Conservation (phyloP, 1,140 invertebrate species). For the Grapholita molesta region DNA sequence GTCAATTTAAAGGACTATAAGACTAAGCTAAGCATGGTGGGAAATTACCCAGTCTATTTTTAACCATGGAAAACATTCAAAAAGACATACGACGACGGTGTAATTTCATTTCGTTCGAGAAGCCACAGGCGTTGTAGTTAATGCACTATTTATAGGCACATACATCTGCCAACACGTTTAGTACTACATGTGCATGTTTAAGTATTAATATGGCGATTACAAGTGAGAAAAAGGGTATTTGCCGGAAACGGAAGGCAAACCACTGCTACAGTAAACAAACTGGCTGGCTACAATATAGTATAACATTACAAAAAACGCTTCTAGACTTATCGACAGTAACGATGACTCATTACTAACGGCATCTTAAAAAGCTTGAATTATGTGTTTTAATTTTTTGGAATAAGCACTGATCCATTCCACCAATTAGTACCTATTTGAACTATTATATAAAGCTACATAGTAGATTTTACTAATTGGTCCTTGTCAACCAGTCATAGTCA, state of each 20-base stretch:
- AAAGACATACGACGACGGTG: not conserved
- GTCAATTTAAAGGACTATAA: not conserved
- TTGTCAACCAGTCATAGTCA: not conserved
- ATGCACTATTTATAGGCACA: not conserved
- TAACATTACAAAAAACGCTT: not conserved
- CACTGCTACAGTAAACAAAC: not conserved
- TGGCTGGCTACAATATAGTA: not conserved
- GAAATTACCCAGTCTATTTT: slow-evolving; percentile 9
- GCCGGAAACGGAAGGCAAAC: too few relatives aligned
- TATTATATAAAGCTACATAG: too few relatives aligned
- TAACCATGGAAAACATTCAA: slow-evolving; percentile 1
- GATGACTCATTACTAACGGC: too few relatives aligned
- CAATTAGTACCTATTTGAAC: too few relatives aligned
- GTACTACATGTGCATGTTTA: not conserved
- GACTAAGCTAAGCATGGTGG: not conserved
- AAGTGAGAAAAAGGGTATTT: not conserved
- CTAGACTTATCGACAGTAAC: too few relatives aligned
- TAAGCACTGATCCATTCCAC: too few relatives aligned
- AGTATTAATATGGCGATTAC: not conserved
- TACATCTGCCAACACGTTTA: not conserved
- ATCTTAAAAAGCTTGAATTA: too few relatives aligned
- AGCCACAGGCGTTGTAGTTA: not conserved
- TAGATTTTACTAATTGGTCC: too few relatives aligned
- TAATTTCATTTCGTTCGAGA: slow-evolving; percentile 14
- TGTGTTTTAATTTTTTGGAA: too few relatives aligned